Evolutionary conservation across 1,140 invertebrate species (phyloP), one percentile per base, ranked within the genome.

Genomic region (Agrilus planipennis): DNA sequence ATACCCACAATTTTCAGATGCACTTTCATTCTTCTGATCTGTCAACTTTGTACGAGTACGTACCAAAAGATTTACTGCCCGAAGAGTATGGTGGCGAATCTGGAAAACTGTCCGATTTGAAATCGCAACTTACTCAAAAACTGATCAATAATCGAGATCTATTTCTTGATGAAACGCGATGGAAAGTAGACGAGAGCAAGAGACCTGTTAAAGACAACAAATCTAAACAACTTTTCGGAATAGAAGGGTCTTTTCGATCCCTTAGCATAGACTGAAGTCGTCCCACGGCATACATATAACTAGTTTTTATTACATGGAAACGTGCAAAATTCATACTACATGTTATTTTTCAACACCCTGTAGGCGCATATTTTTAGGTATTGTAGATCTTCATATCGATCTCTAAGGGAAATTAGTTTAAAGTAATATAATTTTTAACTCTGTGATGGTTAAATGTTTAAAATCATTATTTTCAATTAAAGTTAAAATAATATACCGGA

Each of bases 1-100:
- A n/a, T n/a, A n/a, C n/a, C n/a, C n/a, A n/a, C n/a, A 31, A 14
- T 5, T 69, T 71, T 46, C 62, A 79, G 67, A 57, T 73, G 18
- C 65, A 71, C 48, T 77, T 77, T 55, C 77, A 79, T 54, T 62
- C 68, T 22, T 67, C 69, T 3, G 71, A 68, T 45, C 70, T 74
- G 4, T 67, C 68, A 2, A 71, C 71, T 0, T 49, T 81, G 0
- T 75, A 71, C 46, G 64, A 74, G 22, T 71, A 68, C 49, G 62
- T 81, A 21, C 70, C 77, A 0, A 64, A 63, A 44, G 68, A 74
- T 3, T 52, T 79, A n/a, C 53, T 81, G 19, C 78, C 78, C 0
- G 61, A 66, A 11, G 78, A 81, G 51, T 79, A 76, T 39, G 78
- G 78, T 6, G 78, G 78, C 4, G 63, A 65, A 15, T 68, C 67